Evolutionary conservation across 1,140 invertebrate genomes (phyloP), one percentile per base, ranked within the genome.

Genomic region (Cydia pomonella): DNA sequence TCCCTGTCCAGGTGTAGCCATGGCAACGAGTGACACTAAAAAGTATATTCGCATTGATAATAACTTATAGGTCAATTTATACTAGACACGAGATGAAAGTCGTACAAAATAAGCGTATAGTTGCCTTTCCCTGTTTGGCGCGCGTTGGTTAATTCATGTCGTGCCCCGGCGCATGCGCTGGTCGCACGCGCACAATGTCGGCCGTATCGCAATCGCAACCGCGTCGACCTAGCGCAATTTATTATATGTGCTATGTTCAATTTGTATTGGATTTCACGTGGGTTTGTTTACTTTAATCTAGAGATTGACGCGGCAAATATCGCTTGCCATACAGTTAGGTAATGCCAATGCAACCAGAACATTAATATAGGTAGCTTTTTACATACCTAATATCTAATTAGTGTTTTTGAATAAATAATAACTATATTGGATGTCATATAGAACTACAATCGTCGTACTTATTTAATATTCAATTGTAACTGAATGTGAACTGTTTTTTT

Each of bases 141-240:
- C 27, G 63, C 63, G 63, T 29, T 66, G 63, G 63, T 66, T 66
- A 66, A 66, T 66, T 66, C 63, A 66, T 66, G 64, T n/a, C 29
- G 29, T 69, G 64, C 64, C n/a, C 29, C 53, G 18, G 25, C 41
- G 29, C 75, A 53, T 71, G 75, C 63, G 62, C 13, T n/a, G 16
- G 25, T 18, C 66, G 66, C 75, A 73, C 75, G 75, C 69, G 75
- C 38, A 33, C 75, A 72, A 76, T 76, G 75, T 73, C 75, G 64
- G 75, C 16, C 25, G 23, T 29, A 27, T 18, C 53, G 25, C 53
- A 29, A 18, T 41, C 27, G 64, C 64, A 41, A 33, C 63, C 63
- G 62, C 62, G 0, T 23, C 29, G 38, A 44, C 5, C 38, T 73
- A 69, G 27, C 29, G 64, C 29, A 38, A 69, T 69, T 69, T 66